phyloP scores from a whole-genome alignment of 1,140 invertebrate species.

The Metopolophium dirhodum region DNA sequence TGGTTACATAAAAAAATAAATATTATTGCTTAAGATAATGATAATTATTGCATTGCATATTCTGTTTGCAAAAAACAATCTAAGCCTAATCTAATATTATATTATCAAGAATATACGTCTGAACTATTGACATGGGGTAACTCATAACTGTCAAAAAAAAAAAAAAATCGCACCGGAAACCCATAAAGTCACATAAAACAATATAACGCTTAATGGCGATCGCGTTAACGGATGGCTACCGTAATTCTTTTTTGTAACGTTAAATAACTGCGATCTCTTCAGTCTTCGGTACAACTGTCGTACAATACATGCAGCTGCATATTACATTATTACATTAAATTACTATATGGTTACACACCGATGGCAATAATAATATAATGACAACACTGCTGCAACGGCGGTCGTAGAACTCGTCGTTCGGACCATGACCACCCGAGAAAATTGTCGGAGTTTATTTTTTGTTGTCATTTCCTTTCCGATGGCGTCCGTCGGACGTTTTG shows the following conservation, averaged over 20 bases:
- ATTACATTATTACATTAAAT: neutral
- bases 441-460: neutral
- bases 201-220: neutral
- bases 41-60: neutral
- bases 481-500: neutral
- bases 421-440: conserved; percentile 32
- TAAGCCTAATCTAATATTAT: neutral
- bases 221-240: neutral
- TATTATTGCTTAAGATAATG: neutral
- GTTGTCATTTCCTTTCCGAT: conserved; percentile 30
- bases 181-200: neutral
- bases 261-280: neutral
- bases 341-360: neutral
- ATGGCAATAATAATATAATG: neutral
- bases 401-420: conserved; percentile 5
- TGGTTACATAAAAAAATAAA: neutral
- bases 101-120: neutral
- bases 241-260: neutral
- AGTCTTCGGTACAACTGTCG: too few relatives aligned
- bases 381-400: neutral
- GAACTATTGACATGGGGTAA: neutral
- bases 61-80: neutral
- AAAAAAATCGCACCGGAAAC: neutral
- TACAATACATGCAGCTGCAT: neutral
- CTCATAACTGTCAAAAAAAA: neutral